phyloP scores from a whole-genome alignment of 2,888 invertebrate genomes.

The Xylota sylvarum region DNA sequence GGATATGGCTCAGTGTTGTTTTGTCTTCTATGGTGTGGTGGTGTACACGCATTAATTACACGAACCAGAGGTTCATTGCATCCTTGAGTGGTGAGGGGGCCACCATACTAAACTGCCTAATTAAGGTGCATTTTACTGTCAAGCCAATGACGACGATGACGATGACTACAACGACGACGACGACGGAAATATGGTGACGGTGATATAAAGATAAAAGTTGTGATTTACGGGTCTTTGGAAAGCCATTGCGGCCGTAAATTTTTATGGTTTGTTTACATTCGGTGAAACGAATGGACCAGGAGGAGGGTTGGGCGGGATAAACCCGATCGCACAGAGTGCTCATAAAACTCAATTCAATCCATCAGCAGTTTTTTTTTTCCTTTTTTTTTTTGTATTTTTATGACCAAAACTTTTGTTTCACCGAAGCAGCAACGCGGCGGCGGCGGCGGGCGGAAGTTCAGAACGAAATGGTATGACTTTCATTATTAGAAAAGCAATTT shows the following conservation, averaged over 20 bases:
- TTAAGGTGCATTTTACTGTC: constrained; percentile 64
- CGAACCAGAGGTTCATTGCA: constrained; percentile 54
- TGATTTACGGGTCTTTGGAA: constrained; percentile 48
- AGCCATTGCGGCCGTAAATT: constrained; percentile 45
- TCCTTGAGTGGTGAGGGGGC: constrained; percentile 46
- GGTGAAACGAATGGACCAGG: neutral
- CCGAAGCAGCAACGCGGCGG: neutral
- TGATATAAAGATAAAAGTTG: constrained; percentile 29
- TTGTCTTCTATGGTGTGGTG: constrained; percentile 19
- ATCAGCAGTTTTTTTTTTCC: constrained; percentile 36
- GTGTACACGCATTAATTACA: constrained; percentile 74
- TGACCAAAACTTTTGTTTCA: constrained; percentile 46
- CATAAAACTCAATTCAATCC: constrained; percentile 54
- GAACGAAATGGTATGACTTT: constrained; percentile 45
- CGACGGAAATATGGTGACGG: neutral
- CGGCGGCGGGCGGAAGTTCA: neutral
- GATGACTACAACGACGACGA: neutral
- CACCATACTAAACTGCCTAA: constrained; percentile 37
- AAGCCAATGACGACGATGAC: neutral
- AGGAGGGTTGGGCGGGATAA: neutral
- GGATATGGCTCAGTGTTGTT: constrained; percentile 48
- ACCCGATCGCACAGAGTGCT: constrained; percentile 32
- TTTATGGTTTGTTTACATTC: constrained; percentile 52
- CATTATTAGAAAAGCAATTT: constrained; percentile 51
- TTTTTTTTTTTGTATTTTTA: constrained; percentile 34